Percentiles rank a stretch among this genome's conserved stretches.
These are phyloP conservation scores for Myanophis thanlyinensis DNA, from an alignment of 2,113 vertebrate species.

Conservation along the genomic window DNA sequence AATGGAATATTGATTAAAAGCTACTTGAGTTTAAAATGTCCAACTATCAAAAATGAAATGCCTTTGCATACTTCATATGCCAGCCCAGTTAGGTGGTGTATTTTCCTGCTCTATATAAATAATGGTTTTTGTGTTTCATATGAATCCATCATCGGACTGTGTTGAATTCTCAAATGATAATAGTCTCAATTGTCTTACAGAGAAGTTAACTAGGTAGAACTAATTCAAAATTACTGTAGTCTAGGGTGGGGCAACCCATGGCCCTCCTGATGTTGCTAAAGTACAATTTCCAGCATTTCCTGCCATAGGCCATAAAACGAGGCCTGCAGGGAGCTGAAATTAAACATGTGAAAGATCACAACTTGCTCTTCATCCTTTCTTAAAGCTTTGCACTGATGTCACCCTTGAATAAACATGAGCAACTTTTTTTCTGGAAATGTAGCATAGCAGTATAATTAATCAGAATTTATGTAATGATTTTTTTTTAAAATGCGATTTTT, in stretches of 20 bases:
- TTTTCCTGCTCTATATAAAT: conserved; percentile 76
- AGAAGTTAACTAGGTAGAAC: conserved; percentile 77
- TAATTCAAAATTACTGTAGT: conserved; percentile 71
- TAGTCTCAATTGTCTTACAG: conserved; percentile 71
- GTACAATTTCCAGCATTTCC: neutral
- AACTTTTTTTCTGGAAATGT: conserved; percentile 31
- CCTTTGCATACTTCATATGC: conserved; percentile 63
- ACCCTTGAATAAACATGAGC: conserved; percentile 20
- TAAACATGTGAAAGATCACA: neutral
- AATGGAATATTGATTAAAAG: conserved; percentile 75
- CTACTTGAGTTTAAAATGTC: conserved; percentile 74
- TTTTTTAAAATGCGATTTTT: conserved; percentile 33
- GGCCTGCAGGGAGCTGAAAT: neutral
- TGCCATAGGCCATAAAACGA: neutral
- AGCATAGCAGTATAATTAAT: conserved; percentile 26
- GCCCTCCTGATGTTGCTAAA: neutral
- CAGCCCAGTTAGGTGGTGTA: conserved; percentile 60
- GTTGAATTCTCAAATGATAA: conserved; percentile 67
- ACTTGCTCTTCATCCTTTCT: conserved; percentile 4
- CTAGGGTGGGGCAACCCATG: conserved; percentile 55
- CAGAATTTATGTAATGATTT: neutral
- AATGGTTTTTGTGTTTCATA: conserved; percentile 75
- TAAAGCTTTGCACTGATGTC: conserved; percentile 56
- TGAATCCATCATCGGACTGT: conserved; percentile 73
- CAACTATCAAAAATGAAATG: conserved; percentile 69